Percentiles rank a stretch among this genome's conserved stretches.
Evolutionary conservation across 1,140 invertebrate genomes (phyloP).

Genomic region (Tenebrio molitor): DNA sequence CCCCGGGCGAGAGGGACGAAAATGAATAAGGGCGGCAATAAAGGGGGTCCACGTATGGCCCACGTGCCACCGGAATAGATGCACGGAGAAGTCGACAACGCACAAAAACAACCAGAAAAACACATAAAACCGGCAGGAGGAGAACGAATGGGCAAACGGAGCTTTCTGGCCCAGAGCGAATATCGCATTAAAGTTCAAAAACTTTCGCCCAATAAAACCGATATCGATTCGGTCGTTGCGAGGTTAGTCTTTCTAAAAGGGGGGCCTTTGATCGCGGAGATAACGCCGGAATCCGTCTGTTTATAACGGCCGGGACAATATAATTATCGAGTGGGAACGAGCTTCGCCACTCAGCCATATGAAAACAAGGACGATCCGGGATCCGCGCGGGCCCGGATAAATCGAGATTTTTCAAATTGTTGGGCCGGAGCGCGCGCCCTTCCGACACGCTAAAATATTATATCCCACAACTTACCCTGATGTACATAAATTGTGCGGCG

Average conservation of each 20-base stretch:
- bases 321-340: background rate
- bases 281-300: background rate
- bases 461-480: slow-evolving; percentile 33
- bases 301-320: background rate
- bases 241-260: slow-evolving; percentile 19
- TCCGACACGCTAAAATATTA: slow-evolving; percentile 27
- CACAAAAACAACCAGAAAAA: slow-evolving; percentile 1
- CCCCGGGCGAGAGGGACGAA: slow-evolving; percentile 14
- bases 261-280: slow-evolving; percentile 13
- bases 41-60: slow-evolving; percentile 28
- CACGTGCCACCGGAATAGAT: slow-evolving; percentile 43
- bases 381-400: background rate
- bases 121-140: slow-evolving; percentile 2
- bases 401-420: slow-evolving; percentile 24
- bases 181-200: slow-evolving; percentile 55
- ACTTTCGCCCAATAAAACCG: slow-evolving; percentile 55
- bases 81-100: slow-evolving; percentile 5
- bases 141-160: slow-evolving; percentile 54
- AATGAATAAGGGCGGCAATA: slow-evolving; percentile 33
- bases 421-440: background rate
- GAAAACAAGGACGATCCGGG: background rate
- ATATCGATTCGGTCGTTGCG: slow-evolving; percentile 45
- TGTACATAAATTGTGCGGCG: slow-evolving; percentile 34
- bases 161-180: slow-evolving; percentile 50
- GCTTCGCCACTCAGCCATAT: background rate